Evolutionary conservation across 1,140 invertebrate species (phyloP).

Genomic region (Drosophila albomicans): DNA sequence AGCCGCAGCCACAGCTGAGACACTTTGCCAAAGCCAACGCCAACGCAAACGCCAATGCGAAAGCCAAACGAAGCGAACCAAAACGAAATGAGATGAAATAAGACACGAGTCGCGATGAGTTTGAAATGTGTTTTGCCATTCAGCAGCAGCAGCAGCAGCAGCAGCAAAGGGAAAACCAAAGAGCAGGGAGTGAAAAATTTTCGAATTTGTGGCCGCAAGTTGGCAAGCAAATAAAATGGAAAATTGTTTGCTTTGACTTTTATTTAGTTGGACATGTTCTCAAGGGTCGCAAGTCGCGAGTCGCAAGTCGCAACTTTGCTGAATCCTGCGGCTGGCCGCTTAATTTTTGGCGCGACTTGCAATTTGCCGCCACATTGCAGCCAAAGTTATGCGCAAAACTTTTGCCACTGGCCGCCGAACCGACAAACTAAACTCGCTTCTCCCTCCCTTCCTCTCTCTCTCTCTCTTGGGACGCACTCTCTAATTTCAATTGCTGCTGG

Average conservation of each 20-base stretch:
- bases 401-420: conserved; percentile 19
- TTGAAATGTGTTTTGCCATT: conserved; percentile 35
- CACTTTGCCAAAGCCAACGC: conserved; percentile 29
- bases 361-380: conserved; percentile 81
- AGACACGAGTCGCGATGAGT: conserved; percentile 34
- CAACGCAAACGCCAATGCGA: conserved; percentile 29
- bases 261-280: conserved; percentile 67
- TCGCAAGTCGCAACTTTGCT: neutral
- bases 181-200: conserved; percentile 31
- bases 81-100: conserved; percentile 41
- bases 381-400: conserved; percentile 38
- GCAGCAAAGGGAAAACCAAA: neutral
- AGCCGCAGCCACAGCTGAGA: conserved; percentile 31
- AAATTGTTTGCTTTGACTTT: conserved; percentile 69
- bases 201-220: conserved; percentile 54
- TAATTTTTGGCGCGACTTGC: conserved; percentile 74
- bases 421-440: conserved; percentile 16
- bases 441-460: neutral
- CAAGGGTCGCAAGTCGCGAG: conserved; percentile 1
- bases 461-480: conserved; percentile 7
- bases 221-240: conserved; percentile 70
- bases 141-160: neutral
- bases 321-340: conserved; percentile 62
- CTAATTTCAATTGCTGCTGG: conserved; percentile 75
- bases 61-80: conserved; percentile 40